Evolutionary conservation across 1,140 invertebrate species (phyloP).

Genomic region (Diorhabda carinulata): DNA sequence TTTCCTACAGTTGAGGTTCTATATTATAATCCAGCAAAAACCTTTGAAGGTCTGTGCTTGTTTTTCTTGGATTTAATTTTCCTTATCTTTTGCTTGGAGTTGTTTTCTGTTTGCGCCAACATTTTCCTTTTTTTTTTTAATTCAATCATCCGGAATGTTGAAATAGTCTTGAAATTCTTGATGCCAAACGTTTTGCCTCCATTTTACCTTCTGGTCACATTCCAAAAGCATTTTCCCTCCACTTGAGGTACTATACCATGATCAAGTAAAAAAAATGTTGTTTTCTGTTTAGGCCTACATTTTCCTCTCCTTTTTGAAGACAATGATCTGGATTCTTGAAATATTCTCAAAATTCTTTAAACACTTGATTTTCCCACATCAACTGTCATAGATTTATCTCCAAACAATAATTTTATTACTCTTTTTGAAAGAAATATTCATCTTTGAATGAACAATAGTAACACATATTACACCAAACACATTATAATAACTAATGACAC

Average conservation of each 20-base stretch:
- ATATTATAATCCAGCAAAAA: not conserved
- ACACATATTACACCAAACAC: too few species aligned
- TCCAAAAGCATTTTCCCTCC: too few species aligned
- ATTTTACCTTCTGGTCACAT: too few species aligned
- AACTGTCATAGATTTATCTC: not conserved
- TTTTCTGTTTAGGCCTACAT: not conserved
- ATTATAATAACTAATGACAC: too few species aligned
- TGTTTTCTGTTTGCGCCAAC: not conserved
- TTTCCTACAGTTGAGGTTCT: not conserved
- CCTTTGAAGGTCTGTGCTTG: not conserved
- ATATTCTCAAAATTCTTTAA: not conserved
- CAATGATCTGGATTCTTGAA: not conserved
- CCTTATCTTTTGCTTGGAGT: not conserved
- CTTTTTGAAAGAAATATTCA: not conserved
- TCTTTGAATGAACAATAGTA: not conserved
- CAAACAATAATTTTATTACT: not conserved
- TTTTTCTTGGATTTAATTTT: not conserved
- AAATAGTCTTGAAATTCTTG: not conserved
- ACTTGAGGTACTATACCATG: too few species aligned
- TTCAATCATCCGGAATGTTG: not conserved
- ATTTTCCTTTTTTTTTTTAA: not conserved
- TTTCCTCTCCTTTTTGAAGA: not conserved
- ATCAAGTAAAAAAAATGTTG: not conserved
- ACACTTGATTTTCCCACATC: not conserved
- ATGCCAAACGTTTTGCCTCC: not conserved